Percentiles rank a stretch among this genome's conserved stretches.
Conservation (phyloP, 2,797 vertebrate species). For the Hippoglossus hippoglossus region DNA sequence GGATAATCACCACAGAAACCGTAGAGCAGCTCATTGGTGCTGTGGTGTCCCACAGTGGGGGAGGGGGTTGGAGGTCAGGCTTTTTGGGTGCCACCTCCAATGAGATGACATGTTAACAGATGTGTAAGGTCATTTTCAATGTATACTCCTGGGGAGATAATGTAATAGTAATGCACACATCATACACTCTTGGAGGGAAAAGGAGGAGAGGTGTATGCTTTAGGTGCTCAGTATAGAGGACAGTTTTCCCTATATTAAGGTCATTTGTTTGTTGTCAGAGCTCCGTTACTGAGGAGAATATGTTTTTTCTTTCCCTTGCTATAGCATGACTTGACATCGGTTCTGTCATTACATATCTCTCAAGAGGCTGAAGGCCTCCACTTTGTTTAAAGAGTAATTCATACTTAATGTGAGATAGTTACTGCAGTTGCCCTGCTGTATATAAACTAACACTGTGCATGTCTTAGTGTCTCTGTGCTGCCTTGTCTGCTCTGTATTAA, state of each 20-base stretch:
- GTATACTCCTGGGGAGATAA: conserved; percentile 75
- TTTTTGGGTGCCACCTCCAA: conserved; percentile 75
- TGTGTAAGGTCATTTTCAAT: conserved; percentile 81
- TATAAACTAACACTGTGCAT: conserved; percentile 45
- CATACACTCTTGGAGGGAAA: conserved; percentile 52
- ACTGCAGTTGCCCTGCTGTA: conserved; percentile 32
- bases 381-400: conserved; percentile 57
- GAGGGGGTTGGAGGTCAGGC: conserved; percentile 67
- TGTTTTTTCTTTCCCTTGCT: conserved; percentile 66
- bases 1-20: conserved; percentile 85
- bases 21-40: conserved; percentile 73
- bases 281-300: conserved; percentile 58
- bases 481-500: conserved; percentile 57
- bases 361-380: conserved; percentile 52
- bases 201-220: conserved; percentile 56
- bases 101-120: conserved; percentile 82
- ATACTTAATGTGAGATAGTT: conserved; percentile 39
- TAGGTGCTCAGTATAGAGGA: conserved; percentile 68
- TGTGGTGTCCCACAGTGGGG: conserved; percentile 65
- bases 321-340: conserved; percentile 49
- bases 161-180: conserved; percentile 79
- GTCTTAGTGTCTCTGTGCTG: conserved; percentile 43
- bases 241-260: conserved; percentile 70
- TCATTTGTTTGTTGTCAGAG: conserved; percentile 73
- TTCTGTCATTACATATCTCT: conserved; percentile 61